Evolutionary conservation across 2,797 vertebrate genomes (phyloP).

Genomic region (Clarias pachynema): DNA sequence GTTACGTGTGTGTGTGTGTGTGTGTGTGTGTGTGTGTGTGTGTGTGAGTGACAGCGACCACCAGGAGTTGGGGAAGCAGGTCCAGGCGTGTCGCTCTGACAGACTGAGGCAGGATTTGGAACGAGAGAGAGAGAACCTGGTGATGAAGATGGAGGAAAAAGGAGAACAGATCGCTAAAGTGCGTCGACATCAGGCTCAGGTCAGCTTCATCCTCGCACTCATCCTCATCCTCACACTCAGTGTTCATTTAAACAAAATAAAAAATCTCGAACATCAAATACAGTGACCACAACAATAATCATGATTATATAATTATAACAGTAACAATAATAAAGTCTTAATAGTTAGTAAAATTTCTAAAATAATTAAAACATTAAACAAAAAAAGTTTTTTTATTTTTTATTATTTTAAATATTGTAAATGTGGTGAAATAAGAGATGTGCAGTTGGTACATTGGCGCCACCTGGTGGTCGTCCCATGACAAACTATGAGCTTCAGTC

Average conservation of each 20-base stretch:
- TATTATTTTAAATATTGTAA: too few relatives aligned
- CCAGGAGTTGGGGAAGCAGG: conserved; percentile 82
- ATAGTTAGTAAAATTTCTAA: too few relatives aligned
- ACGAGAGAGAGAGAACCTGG: conserved; percentile 81
- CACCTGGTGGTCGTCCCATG: background rate
- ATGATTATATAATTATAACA: too few relatives aligned
- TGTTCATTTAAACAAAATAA: too few relatives aligned
- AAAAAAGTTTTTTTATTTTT: too few relatives aligned
- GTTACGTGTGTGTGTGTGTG: background rate
- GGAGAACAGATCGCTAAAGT: conserved; percentile 92
- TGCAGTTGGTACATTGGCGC: background rate
- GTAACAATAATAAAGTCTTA: too few relatives aligned
- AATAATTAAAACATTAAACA: too few relatives aligned
- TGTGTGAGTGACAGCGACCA: conserved; percentile 79
- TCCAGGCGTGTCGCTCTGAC: conserved; percentile 75
- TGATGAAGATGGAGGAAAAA: conserved; percentile 92
- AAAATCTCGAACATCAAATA: too few relatives aligned
- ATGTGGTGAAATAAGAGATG: too few relatives aligned
- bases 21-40: background rate
- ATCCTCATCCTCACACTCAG: background rate
- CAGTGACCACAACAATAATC: too few relatives aligned
- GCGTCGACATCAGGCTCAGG: conserved; percentile 83
- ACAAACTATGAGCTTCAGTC: background rate
- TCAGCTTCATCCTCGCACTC: conserved; percentile 54
- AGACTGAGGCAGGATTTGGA: conserved; percentile 81